Conservation (phyloP, 2,888 invertebrate species). For the Clusia tigrina region DNA sequence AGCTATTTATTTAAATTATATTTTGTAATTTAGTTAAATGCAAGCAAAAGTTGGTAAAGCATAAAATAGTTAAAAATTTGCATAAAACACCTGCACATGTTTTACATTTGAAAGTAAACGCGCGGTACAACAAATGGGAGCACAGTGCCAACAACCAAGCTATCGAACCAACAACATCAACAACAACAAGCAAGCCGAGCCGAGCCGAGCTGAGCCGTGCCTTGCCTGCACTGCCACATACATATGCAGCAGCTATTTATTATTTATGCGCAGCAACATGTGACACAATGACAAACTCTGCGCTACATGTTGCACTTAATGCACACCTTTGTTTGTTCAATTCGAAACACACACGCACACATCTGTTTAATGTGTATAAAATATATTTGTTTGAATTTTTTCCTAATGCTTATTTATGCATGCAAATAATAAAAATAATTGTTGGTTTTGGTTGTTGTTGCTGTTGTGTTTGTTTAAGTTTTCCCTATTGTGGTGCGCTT, state of each 20-base stretch:
- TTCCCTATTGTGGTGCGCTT: neutral
- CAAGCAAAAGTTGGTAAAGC: neutral
- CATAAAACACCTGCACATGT: conserved; percentile 18
- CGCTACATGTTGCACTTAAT: neutral
- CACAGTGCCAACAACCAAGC: too few species aligned
- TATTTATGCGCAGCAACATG: neutral
- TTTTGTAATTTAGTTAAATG: too few species aligned
- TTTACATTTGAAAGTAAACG: neutral
- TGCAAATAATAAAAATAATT: too few species aligned
- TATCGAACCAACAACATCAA: too few species aligned
- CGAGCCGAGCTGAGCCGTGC: too few species aligned
- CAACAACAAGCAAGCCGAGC: too few species aligned
- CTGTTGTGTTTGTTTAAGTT: neutral
- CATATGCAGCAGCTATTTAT: conserved; percentile 5
- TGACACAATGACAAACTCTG: neutral
- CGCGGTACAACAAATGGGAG: too few species aligned
- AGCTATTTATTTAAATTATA: too few species aligned
- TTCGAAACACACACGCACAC: neutral
- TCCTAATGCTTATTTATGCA: too few species aligned
- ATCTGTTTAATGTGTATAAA: neutral
- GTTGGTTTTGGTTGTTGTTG: neutral
- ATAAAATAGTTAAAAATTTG: neutral
- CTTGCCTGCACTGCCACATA: too few species aligned
- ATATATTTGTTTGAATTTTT: neutral
- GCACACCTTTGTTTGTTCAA: neutral